Conservation (phyloP, 2,888 invertebrate genomes). For the Scrobipalpa atriplicella region DNA sequence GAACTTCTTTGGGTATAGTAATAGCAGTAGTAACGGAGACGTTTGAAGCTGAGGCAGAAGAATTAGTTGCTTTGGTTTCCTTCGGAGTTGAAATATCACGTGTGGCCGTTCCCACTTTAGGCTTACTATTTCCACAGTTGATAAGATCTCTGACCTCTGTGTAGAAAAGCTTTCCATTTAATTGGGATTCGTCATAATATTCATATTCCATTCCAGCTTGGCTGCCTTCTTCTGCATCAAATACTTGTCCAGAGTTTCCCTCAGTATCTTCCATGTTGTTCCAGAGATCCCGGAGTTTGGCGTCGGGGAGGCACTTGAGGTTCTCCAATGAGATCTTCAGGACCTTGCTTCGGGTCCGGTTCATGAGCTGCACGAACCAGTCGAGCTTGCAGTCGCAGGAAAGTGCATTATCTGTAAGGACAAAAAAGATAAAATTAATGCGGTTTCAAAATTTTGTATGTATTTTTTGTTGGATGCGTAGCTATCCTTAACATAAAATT, state of each 20-base stretch:
- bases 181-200: constrained; percentile 71
- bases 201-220: constrained; percentile 60
- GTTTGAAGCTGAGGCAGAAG: constrained; percentile 20
- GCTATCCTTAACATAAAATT: no score
- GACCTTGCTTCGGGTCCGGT: constrained; percentile 61
- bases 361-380: constrained; percentile 64
- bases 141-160: constrained; percentile 65
- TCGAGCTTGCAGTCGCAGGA: constrained; percentile 70
- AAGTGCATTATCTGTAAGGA: constrained; percentile 69
- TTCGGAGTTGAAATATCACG: constrained; percentile 25
- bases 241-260: constrained; percentile 44
- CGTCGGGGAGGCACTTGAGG: constrained; percentile 65
- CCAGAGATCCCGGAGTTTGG: constrained; percentile 59
- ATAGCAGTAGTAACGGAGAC: not conserved
- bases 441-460: no score
- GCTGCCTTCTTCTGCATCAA: constrained; percentile 50
- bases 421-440: not conserved
- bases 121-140: constrained; percentile 47
- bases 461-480: no score
- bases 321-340: constrained; percentile 64
- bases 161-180: constrained; percentile 73
- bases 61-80: constrained; percentile 16
- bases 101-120: not conserved
- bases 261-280: constrained; percentile 54
- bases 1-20: constrained; percentile 24